Conservation (phyloP, 2,797 vertebrate genomes). For the Chaenodraco wilsoni region DNA sequence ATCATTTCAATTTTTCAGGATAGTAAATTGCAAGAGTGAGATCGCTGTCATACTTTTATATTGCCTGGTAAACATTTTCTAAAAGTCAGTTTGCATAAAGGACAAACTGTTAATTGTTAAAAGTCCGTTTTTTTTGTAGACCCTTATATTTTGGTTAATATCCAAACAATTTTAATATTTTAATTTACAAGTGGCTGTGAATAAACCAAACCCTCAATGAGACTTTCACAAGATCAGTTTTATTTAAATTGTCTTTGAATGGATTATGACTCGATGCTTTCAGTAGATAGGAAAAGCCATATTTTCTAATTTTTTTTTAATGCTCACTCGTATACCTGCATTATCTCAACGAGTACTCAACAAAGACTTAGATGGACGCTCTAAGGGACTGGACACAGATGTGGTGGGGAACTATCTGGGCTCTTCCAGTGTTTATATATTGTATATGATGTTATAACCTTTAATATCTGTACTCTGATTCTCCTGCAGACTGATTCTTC, state of each 20-base stretch:
- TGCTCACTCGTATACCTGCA: neutral
- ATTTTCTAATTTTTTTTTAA: slow-evolving; percentile 4
- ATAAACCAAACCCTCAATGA: neutral
- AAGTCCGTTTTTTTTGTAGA: neutral
- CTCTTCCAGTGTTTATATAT: slow-evolving; percentile 60
- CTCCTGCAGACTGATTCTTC: slow-evolving; percentile 83
- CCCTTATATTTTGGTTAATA: neutral
- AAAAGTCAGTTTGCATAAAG: neutral
- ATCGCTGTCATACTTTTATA: neutral
- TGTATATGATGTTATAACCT: slow-evolving; percentile 54
- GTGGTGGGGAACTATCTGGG: slow-evolving; percentile 59
- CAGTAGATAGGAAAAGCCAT: slow-evolving; percentile 1
- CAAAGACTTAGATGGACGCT: slow-evolving; percentile 17
- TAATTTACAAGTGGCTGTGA: neutral
- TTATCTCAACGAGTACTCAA: slow-evolving; percentile 10
- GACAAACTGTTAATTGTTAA: neutral
- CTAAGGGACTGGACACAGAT: slow-evolving; percentile 53
- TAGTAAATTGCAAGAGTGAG: neutral
- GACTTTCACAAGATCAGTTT: slow-evolving; percentile 2
- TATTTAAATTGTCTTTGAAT: neutral
- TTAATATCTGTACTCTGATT: slow-evolving; percentile 80
- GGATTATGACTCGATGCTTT: slow-evolving; percentile 7
- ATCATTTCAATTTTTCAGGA: neutral
- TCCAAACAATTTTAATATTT: neutral
- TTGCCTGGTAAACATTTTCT: neutral